Evolutionary conservation across 1,140 invertebrate species (phyloP).

Genomic region (Sycophaga agraensis): DNA sequence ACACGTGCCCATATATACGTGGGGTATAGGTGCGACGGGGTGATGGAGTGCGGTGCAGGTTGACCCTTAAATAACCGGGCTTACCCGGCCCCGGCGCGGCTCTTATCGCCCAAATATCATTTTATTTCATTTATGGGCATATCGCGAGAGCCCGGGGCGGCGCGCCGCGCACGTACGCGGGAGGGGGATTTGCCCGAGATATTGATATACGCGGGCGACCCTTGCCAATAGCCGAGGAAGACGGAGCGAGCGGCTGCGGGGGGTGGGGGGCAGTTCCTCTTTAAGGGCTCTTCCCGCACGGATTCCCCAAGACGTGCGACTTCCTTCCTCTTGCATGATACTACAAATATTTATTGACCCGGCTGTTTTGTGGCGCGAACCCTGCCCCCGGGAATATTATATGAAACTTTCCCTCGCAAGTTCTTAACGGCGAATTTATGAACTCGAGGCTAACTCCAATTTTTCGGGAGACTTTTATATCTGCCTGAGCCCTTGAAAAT

Average conservation of each 20-base stretch:
- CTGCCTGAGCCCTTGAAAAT: too few relatives aligned
- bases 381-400: background rate
- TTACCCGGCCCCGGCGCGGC: conserved; percentile 40
- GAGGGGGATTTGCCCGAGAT: conserved; percentile 22
- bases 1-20: background rate
- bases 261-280: background rate
- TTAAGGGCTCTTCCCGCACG: background rate
- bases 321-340: background rate
- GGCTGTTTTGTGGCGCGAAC: background rate
- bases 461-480: too few relatives aligned
- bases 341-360: conserved; percentile 21
- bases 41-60: conserved; percentile 34
- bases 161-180: too few relatives aligned
- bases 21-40: background rate
- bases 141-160: conserved; percentile 37
- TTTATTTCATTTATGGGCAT: conserved; percentile 58
- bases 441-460: too few relatives aligned
- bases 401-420: conserved; percentile 13
- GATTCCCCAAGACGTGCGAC: background rate
- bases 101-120: conserved; percentile 57
- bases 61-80: conserved; percentile 52
- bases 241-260: background rate
- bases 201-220: conserved; percentile 24
- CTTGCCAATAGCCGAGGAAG: background rate
- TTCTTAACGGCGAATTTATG: too few relatives aligned